Evolutionary conservation across 2,797 vertebrate species (phyloP), one percentile per base, ranked within the genome.

Genomic region (Cynopterus sphinx): DNA sequence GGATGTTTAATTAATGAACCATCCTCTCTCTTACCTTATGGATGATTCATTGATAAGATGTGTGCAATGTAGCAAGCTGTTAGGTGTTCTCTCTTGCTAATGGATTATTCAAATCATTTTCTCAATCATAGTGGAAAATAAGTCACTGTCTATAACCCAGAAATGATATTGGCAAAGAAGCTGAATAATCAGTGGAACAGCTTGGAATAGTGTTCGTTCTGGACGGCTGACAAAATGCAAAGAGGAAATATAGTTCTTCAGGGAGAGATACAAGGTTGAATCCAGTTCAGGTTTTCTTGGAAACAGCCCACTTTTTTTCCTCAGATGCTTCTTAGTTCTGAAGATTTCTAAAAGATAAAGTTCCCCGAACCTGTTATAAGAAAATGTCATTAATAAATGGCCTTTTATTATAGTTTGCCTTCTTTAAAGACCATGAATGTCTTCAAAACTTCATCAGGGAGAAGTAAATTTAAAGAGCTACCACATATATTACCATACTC

Each of bases 1-100:
- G 78, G 11, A 63, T 73, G 71, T 91, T 97, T 97, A 97, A 97
- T 95, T 95, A 93, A 70, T 51, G 68, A 90, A 57, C 53, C 28
- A 71, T 15, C n/a, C 46, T 79, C 67, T 65, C 68, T 90, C 87
- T 87, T 83, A 84, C 71, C 75, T 94, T 86, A 73, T 46, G 26
- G 36, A 36, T 46, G 53, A 57, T 46, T 95, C 75, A 79, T 22
- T 74, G 87, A 43, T 87, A 90, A 71, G 36, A 71, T 81, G n/a
- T 85, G 67, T 55, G 28, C 24, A 59, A 0, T 49, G 49, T 10
- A 87, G 33, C 74, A 67, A 17, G 46, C 31, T 70, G 13, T 65
- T 91, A 70, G 68, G 33, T 86, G 19, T 82, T 67, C 13, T 43
- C 2, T 63, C 39, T 13, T 41, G 49, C 46, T 65, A 89, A 71